Evolutionary conservation across 2,113 vertebrate species (phyloP).

Genomic region (Chamaea fasciata): DNA sequence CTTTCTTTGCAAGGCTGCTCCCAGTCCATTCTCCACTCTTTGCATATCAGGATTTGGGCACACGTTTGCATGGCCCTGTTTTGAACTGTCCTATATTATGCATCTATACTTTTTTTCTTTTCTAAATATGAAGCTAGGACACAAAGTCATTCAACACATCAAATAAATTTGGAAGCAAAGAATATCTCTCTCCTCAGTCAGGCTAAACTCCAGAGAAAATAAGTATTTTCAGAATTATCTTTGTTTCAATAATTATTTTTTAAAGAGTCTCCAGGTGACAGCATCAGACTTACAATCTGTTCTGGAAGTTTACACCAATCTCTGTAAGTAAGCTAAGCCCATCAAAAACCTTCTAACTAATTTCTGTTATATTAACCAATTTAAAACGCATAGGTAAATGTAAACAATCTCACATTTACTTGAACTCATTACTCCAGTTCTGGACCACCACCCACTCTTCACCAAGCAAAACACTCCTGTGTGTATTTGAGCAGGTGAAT

Average conservation of each 20-base stretch:
- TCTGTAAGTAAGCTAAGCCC: neutral
- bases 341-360: neutral
- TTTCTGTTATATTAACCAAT: neutral
- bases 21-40: neutral
- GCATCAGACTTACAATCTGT: neutral
- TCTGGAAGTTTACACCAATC: neutral
- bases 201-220: neutral
- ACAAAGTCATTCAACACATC: neutral
- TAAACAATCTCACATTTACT: neutral
- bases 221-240: neutral
- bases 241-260: neutral
- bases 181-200: neutral
- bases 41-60: neutral
- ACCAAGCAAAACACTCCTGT: neutral
- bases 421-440: neutral
- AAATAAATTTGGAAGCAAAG: neutral
- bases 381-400: neutral
- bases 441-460: neutral
- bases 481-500: neutral
- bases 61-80: neutral
- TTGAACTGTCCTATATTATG: neutral
- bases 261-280: neutral
- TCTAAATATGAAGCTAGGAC: neutral
- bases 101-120: neutral
- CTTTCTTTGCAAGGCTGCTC: neutral